Base-by-base conservation (phyloP, 2,113 vertebrate genomes). In the Gymnogyps californianus region DNA sequence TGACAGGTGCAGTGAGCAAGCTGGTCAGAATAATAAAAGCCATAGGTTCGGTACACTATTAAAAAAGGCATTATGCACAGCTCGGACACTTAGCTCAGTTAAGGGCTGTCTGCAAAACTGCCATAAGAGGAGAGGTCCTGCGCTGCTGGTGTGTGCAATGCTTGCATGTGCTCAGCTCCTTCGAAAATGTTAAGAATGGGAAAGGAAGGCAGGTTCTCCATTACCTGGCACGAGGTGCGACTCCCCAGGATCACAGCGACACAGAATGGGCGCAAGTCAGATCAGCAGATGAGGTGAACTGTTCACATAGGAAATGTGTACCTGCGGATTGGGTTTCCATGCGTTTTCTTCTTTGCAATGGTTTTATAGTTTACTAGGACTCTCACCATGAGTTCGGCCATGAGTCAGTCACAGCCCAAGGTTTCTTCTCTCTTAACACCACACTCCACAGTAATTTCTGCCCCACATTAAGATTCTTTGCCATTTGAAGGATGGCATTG, bases 1-100 rank as follows among this genome's bases (percentile, higher is more conserved):
- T 82, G 92, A 57, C 97, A 98, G 97, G 97, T 97, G 97, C 95
- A 93, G 93, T 19, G 83, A 92, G 66, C 57, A 66, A 88, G 71
- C 83, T 89, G 96, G n/a, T 54, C 89, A 46, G 89, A 66, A 21
- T n/a, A 94, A 96, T 40, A 89, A 92, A 90, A 95, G 40, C 81
- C 91, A 71, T 49, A 21, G 67, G 87, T 89, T 92, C 85, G 44
- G 46, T 40, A 34, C 1, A 7, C 67, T 54, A 16, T 58, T 89
- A 44, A 44, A 94, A 79, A 72, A 84, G 36, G 51, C 49, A 44
- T 58, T 55, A 44, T 58, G 64, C 40, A 59, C 54, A 17, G 46
- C 57, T 57, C 10, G 20, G 90, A 72, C 52, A 8, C 66, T 71
- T 16, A 71, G 70, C 79, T 89, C 49, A 49, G 54, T 22, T 52